Percentiles rank a stretch among this genome's conserved stretches.
These are phyloP conservation scores for Trachurus trachurus DNA, from an alignment of 2,797 vertebrate genomes.

Conservation along the genomic window DNA sequence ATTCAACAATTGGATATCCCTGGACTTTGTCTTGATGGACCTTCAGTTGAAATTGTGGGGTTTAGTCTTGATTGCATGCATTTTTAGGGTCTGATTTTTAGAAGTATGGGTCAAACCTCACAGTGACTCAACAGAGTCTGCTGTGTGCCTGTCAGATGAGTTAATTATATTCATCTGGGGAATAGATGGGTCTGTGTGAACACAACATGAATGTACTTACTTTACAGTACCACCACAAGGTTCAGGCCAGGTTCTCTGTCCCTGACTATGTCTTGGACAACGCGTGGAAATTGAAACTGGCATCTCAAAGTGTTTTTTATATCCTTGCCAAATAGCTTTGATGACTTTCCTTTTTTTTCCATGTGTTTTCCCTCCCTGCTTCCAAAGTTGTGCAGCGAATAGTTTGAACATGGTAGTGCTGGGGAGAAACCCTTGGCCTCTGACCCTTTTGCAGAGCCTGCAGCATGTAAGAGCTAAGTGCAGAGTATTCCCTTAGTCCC, in stretches of 20 bases:
- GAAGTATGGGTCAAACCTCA: slow-evolving; percentile 83
- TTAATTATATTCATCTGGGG: slow-evolving; percentile 86
- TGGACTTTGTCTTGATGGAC: slow-evolving; percentile 83
- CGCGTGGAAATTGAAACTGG: slow-evolving; percentile 85
- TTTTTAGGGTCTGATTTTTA: slow-evolving; percentile 83
- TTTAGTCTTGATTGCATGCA: slow-evolving; percentile 85
- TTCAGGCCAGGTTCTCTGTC: slow-evolving; percentile 76
- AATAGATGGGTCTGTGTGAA: slow-evolving; percentile 82
- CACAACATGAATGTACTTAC: slow-evolving; percentile 78
- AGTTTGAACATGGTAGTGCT: slow-evolving; percentile 74
- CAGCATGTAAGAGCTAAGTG: slow-evolving; percentile 76
- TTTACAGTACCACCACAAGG: slow-evolving; percentile 81
- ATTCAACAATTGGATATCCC: slow-evolving; percentile 78
- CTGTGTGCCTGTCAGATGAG: slow-evolving; percentile 79
- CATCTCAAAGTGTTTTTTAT: slow-evolving; percentile 86
- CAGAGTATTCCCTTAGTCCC: slow-evolving; percentile 71
- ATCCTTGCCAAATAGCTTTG: slow-evolving; percentile 79
- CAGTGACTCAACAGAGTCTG: slow-evolving; percentile 81
- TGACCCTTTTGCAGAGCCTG: slow-evolving; percentile 75
- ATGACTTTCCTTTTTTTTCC: slow-evolving; percentile 71
- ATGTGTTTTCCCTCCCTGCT: slow-evolving; percentile 65
- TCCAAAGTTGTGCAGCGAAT: slow-evolving; percentile 58
- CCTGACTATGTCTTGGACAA: slow-evolving; percentile 80
- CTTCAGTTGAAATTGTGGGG: slow-evolving; percentile 79
- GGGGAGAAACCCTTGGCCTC: slow-evolving; percentile 81